These are phyloP conservation scores for Lasioglossum pauxillum DNA, from an alignment of 2,888 invertebrate genomes.

Conservation along the genomic window DNA sequence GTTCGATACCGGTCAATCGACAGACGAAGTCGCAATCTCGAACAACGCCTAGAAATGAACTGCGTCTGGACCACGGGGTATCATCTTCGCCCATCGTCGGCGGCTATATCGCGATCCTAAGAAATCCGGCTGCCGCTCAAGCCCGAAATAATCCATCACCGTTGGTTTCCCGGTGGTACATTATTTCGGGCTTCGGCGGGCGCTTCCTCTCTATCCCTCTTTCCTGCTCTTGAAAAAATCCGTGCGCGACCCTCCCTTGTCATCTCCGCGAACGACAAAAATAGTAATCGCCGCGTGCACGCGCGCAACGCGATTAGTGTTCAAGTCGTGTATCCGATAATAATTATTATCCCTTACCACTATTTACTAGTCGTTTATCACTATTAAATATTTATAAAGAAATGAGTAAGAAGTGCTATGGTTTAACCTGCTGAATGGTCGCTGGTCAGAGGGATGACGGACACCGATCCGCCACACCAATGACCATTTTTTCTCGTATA, in stretches of 20 bases:
- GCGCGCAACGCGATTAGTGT: slow-evolving; percentile 53
- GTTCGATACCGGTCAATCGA: not conserved
- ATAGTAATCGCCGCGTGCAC: not conserved
- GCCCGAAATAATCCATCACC: slow-evolving; percentile 79
- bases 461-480: not conserved
- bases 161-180: slow-evolving; percentile 15
- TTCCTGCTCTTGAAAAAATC: slow-evolving; percentile 26
- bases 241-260: slow-evolving; percentile 50
- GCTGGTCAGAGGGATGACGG: slow-evolving; percentile 36
- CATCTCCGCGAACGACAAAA: slow-evolving; percentile 31
- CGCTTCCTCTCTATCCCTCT: slow-evolving; percentile 25
- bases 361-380: slow-evolving; percentile 71
- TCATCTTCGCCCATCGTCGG: not conserved
- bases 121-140: slow-evolving; percentile 55
- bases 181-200: not conserved
- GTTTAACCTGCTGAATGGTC: slow-evolving; percentile 52
- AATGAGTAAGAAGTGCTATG: slow-evolving; percentile 62
- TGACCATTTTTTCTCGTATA: slow-evolving; percentile 11
- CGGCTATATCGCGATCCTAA: slow-evolving; percentile 46
- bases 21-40: not conserved
- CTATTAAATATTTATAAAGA: slow-evolving; percentile 68
- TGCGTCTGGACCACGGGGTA: too few species aligned
- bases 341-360: slow-evolving; percentile 60
- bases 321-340: slow-evolving; percentile 50
- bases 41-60: not conserved